Conservation (phyloP, 2,888 invertebrate genomes). For the Patella pellucida region DNA sequence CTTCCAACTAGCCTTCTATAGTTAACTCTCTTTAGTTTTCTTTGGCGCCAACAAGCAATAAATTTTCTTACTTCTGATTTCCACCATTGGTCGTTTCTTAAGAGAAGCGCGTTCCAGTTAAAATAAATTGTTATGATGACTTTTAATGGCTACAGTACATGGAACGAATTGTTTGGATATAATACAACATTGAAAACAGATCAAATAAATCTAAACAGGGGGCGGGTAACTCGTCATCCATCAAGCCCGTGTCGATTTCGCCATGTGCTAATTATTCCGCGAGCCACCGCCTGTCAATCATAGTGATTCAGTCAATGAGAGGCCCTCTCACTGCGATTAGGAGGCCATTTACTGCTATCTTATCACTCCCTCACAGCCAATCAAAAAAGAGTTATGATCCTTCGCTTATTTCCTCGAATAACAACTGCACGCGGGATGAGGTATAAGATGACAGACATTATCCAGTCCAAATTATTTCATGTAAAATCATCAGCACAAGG, state of each 20-base stretch:
- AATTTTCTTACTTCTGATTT: background rate
- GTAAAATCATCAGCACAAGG: background rate
- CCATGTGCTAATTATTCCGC: slow-evolving; percentile 1
- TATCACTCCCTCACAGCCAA: slow-evolving; percentile 3
- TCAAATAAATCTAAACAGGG: slow-evolving; percentile 11
- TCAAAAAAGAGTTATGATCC: slow-evolving; percentile 2
- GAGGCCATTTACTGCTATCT: slow-evolving; percentile 2
- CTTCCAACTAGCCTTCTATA: background rate
- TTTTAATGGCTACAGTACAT: background rate
- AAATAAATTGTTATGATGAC: slow-evolving; percentile 5
- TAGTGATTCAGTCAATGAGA: slow-evolving; percentile 3
- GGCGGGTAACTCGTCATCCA: background rate
- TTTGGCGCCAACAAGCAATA: slow-evolving; percentile 7
- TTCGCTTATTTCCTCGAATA: background rate
- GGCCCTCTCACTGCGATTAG: background rate
- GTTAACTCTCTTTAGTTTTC: background rate
- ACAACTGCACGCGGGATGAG: slow-evolving; percentile 6
- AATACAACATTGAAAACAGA: slow-evolving; percentile 2
- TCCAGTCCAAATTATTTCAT: slow-evolving; percentile 2
- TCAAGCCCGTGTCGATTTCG: slow-evolving; percentile 7
- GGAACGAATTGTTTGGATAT: slow-evolving; percentile 3
- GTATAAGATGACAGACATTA: slow-evolving; percentile 7
- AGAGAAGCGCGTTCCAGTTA: slow-evolving; percentile 8
- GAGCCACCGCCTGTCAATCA: slow-evolving; percentile 9
- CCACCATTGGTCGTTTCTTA: slow-evolving; percentile 1